Evolutionary conservation across 1,140 invertebrate species (phyloP).

Genomic region (Mamestra configurata): DNA sequence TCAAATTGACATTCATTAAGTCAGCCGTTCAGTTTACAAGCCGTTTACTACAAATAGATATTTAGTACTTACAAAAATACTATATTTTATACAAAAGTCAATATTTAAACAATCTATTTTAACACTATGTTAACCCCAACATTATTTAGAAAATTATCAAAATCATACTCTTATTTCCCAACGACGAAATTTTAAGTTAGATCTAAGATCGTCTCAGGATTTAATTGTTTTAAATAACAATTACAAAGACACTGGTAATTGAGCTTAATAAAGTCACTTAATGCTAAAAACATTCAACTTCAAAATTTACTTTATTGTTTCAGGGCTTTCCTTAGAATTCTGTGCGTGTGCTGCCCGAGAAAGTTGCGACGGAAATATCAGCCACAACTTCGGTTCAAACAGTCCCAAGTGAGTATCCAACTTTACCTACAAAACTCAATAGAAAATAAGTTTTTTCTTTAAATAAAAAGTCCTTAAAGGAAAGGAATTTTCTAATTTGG

Average conservation of each 20-base stretch:
- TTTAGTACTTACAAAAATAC: too few species aligned
- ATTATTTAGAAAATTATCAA: too few species aligned
- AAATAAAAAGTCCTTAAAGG: constrained; percentile 16
- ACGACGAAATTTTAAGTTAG: too few species aligned
- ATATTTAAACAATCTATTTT: too few species aligned
- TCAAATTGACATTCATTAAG: constrained; percentile 22
- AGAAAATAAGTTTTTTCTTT: constrained; percentile 42
- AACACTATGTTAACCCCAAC: too few species aligned
- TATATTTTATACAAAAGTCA: too few species aligned
- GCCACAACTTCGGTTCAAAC: constrained; percentile 93
- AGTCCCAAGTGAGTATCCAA: constrained; percentile 91
- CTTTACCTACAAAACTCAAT: constrained; percentile 17
- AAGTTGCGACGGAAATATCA: constrained; percentile 93
- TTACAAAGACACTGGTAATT: not conserved
- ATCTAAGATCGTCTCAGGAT: too few species aligned
- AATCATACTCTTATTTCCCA: too few species aligned
- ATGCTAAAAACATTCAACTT: constrained; percentile 5
- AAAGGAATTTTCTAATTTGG: constrained; percentile 52
- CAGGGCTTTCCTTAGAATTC: constrained; percentile 94
- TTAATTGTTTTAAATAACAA: too few species aligned
- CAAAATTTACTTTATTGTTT: constrained; percentile 76
- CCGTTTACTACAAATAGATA: not conserved
- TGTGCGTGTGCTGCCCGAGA: constrained; percentile 94
- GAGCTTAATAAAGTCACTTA: not conserved
- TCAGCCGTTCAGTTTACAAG: constrained; percentile 5